These are phyloP conservation scores for Noctua comes DNA, from an alignment of 2,888 invertebrate species.

Conservation along the genomic window DNA sequence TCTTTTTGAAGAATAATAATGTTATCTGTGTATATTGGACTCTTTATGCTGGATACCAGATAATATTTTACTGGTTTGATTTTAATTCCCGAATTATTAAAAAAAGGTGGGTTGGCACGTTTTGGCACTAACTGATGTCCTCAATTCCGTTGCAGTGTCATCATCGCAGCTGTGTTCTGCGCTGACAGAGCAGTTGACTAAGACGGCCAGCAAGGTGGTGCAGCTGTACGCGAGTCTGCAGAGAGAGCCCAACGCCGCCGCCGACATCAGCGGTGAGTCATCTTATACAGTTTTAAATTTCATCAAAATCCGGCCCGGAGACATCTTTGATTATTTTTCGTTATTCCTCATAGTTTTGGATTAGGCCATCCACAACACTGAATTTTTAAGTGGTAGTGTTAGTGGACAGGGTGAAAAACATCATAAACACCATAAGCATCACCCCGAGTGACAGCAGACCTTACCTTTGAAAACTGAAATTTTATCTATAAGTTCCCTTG, in stretches of 20 bases:
- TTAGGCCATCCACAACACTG: not conserved
- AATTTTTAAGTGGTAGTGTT: too few species aligned
- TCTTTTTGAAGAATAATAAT: not conserved
- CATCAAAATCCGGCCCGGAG: not conserved
- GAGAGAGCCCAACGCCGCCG: slow-evolving; percentile 88
- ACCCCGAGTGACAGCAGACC: not conserved
- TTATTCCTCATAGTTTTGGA: not conserved
- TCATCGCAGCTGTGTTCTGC: slow-evolving; percentile 89
- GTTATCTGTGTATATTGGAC: not conserved
- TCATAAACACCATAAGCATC: too few species aligned
- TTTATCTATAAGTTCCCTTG: not conserved
- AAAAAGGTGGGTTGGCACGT: not conserved
- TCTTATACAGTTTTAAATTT: not conserved
- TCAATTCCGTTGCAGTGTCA: slow-evolving; percentile 79
- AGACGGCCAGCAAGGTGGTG: slow-evolving; percentile 93
- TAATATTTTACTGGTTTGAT: not conserved
- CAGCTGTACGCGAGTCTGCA: slow-evolving; percentile 93
- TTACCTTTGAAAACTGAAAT: not conserved
- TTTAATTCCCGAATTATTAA: not conserved
- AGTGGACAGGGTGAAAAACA: too few species aligned
- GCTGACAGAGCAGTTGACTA: slow-evolving; percentile 90
- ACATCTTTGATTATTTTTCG: not conserved
- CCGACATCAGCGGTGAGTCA: slow-evolving; percentile 83
- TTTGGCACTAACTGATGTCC: not conserved
- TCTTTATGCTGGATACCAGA: not conserved